Evolutionary conservation across 92 coral and sea anemone species (phyloP).

Genomic region (Actinostola sp.): DNA sequence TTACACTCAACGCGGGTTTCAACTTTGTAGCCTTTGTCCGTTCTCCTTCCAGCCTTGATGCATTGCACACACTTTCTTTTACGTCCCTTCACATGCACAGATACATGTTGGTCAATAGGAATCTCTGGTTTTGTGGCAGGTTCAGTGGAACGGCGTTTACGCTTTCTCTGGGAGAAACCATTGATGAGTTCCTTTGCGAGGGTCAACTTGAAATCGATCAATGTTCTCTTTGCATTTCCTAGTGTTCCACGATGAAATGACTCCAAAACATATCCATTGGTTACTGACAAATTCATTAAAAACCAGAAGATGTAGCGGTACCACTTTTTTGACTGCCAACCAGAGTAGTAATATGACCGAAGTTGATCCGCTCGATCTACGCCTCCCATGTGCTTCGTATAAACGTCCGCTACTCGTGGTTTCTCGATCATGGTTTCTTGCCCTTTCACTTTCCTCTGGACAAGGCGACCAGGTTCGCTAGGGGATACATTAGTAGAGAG

Average conservation of each 20-base stretch:
- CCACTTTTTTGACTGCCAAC: conserved; percentile 51
- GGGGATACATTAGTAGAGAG: conserved; percentile 54
- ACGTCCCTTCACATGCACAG: conserved; percentile 22
- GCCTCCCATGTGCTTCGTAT: conserved; percentile 54
- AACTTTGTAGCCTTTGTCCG: conserved; percentile 40
- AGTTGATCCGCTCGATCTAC: too few relatives aligned
- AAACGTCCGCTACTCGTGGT: conserved; percentile 22
- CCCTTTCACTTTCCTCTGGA: conserved; percentile 18
- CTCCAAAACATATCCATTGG: conserved; percentile 40
- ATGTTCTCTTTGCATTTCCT: conserved; percentile 28
- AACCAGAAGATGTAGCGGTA: conserved; percentile 63
- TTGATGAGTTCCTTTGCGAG: conserved; percentile 45
- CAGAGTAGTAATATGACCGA: conserved; percentile 33
- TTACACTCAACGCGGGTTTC: too few relatives aligned
- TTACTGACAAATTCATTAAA: conserved; percentile 38
- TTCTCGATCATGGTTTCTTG: conserved; percentile 21
- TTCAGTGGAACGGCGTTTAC: too few relatives aligned
- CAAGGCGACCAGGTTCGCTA: conserved; percentile 28
- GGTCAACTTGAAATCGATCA: conserved; percentile 29
- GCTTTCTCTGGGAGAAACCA: conserved; percentile 38
- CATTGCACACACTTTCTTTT: conserved; percentile 46
- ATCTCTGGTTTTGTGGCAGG: background rate
- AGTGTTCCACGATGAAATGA: conserved; percentile 19
- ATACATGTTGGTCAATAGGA: background rate
- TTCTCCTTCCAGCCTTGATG: conserved; percentile 34